Evolutionary conservation across 2,113 vertebrate genomes (phyloP), one percentile per base, ranked within the genome.

Genomic region (Xerus inauris): DNA sequence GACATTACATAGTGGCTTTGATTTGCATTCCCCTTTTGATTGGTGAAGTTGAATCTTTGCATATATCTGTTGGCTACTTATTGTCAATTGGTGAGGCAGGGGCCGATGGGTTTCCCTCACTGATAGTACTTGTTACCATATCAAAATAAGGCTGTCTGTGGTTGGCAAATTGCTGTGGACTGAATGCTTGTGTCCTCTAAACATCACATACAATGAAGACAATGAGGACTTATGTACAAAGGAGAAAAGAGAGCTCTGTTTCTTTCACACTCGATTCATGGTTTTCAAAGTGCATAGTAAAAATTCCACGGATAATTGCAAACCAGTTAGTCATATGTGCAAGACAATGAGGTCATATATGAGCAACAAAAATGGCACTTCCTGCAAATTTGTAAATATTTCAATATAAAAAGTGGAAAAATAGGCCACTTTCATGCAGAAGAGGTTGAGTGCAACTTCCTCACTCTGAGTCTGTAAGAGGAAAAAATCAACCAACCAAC

Each of bases 401-500:
- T 91, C 67, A 82, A 87, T 93, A 69, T 59, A 88, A 40, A 76
- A 90, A 51, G 49, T 76, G 38, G 87, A 19, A 75, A 91, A 67
- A 12, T 11, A 54, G 42, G 22, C 22, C 13, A 54, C 10, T 0
- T 35, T 40, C 35, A 22, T 32, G 12, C 5, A 5, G 45, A 19
- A 67, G 3, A 49, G 22, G 7, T 69, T 8, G 5, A n/a, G 35
- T 47, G 59, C 4, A 35, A 71, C 26, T 54, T 82, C 57, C 65
- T 49, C 54, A 67, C 59, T 51, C 51, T 69, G 8, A 20, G 45
- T n/a, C 42, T 45, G 35, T 51, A 67, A 57, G 42, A 17, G 28
- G 84, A 35, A 97, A n/a, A 32, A 45, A 12, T 6, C 22, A 38
- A 82, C 59, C 42, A 51, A 65, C 72, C 30, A 64, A 89, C 24